Percentiles rank a stretch among this genome's conserved stretches.
phyloP scores from a whole-genome alignment of 1,140 invertebrate genomes.

The Helicoverpa zea region DNA sequence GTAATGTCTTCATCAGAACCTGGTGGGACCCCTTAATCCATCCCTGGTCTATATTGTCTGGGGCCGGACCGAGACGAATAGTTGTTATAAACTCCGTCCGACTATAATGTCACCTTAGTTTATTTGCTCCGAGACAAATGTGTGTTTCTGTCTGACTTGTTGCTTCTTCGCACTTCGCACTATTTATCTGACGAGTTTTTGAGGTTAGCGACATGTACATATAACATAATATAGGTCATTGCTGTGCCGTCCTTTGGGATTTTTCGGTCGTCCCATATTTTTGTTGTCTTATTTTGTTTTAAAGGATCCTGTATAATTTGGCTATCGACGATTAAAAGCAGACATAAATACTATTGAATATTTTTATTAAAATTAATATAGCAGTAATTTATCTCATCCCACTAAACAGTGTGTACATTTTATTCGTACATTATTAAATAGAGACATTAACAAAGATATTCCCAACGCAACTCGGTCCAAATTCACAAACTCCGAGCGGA shows the following conservation, averaged over 20 bases:
- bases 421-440: neutral
- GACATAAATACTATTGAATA: too few species aligned
- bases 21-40: neutral
- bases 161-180: slow-evolving; percentile 34
- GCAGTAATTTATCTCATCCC: too few species aligned
- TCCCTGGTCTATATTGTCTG: slow-evolving; percentile 21
- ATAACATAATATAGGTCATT: neutral
- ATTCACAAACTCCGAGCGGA: slow-evolving; percentile 5
- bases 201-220: neutral
- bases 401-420: too few species aligned
- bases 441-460: neutral
- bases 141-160: slow-evolving; percentile 46
- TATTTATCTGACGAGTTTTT: slow-evolving; percentile 28
- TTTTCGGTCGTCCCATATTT: too few species aligned
- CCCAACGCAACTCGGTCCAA: neutral
- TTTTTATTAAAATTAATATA: too few species aligned
- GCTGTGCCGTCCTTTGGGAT: neutral
- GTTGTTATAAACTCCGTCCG: slow-evolving; percentile 47
- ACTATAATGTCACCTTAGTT: slow-evolving; percentile 38
- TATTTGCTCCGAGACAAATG: slow-evolving; percentile 46
- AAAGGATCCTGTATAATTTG: neutral
- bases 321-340: too few species aligned
- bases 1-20: neutral
- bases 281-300: neutral
- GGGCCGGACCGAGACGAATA: slow-evolving; percentile 38